phyloP scores from a whole-genome alignment of 2,797 vertebrate genomes.

The Sebastes ruberrimus region DNA sequence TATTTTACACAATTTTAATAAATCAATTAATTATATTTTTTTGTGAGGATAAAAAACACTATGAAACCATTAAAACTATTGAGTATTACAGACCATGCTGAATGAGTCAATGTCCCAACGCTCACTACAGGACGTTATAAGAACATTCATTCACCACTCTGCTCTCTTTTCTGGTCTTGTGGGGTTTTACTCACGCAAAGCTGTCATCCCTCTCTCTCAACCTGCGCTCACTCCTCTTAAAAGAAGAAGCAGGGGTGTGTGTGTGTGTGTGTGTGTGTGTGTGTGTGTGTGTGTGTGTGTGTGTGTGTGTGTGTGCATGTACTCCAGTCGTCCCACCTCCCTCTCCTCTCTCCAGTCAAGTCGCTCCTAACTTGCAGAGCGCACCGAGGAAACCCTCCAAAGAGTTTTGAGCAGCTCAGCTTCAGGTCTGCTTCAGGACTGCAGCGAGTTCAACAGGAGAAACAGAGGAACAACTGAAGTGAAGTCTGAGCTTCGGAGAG shows the following conservation, averaged over 20 bases:
- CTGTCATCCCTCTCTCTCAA: slow-evolving; percentile 61
- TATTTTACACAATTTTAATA: too few species aligned
- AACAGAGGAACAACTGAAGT: background rate
- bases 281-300: too few species aligned
- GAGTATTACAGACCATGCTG: background rate
- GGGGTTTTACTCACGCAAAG: slow-evolving; percentile 32
- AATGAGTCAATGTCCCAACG: background rate
- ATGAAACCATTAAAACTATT: background rate
- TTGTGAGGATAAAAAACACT: background rate
- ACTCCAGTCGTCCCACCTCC: slow-evolving; percentile 75
- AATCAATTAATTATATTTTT: too few species aligned
- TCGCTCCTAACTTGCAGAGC: slow-evolving; percentile 76
- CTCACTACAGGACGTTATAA: background rate
- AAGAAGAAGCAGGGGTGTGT: slow-evolving; percentile 39
- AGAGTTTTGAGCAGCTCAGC: slow-evolving; percentile 47
- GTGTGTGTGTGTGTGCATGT: background rate
- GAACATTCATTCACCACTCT: background rate
- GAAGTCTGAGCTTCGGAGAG: slow-evolving; percentile 1
- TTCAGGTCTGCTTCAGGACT: slow-evolving; percentile 20
- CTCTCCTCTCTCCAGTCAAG: slow-evolving; percentile 57
- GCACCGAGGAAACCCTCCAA: slow-evolving; percentile 69
- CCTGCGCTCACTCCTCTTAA: slow-evolving; percentile 63
- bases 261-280: background rate
- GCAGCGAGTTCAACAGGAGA: slow-evolving; percentile 10
- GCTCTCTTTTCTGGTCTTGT: background rate